Percentiles rank a stretch among this genome's conserved stretches.
Evolutionary conservation across 2,797 vertebrate genomes (phyloP).

Genomic region (Spinibarbus caldwelli): DNA sequence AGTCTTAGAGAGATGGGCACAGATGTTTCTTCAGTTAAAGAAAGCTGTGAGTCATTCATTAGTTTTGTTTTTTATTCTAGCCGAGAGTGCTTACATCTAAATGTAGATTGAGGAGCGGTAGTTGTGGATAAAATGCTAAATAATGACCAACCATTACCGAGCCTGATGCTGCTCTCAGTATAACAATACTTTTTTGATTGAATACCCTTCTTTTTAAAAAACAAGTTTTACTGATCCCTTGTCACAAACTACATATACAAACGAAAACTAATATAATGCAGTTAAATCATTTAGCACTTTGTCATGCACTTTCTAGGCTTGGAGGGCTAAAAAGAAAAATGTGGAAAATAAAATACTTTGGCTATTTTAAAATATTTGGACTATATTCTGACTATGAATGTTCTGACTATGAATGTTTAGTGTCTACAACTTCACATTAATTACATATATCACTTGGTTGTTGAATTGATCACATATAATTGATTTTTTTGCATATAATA

Average conservation of each 20-base stretch:
- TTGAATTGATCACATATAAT: background rate
- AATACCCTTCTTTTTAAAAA: background rate
- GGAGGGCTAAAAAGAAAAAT: background rate
- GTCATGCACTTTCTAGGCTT: background rate
- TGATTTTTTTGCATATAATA: background rate
- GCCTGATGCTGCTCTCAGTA: background rate
- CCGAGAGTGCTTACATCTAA: constrained; percentile 10
- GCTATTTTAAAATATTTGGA: background rate
- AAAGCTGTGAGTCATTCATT: constrained; percentile 30
- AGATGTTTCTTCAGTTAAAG: constrained; percentile 27
- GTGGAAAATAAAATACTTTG: background rate
- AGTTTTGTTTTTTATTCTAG: constrained; percentile 23
- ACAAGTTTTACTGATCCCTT: background rate
- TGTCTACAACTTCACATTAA: background rate
- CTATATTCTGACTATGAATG: background rate
- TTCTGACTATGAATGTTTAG: background rate
- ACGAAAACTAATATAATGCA: background rate
- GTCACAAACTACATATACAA: background rate
- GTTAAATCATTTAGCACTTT: constrained; percentile 12
- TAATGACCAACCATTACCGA: constrained; percentile 26
- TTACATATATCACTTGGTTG: background rate
- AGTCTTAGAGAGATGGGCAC: constrained; percentile 26
- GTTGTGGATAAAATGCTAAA: constrained; percentile 18
- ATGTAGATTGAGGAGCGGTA: constrained; percentile 29
- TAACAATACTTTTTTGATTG: constrained; percentile 16